A percentile compares a stretch with the other conserved stretches of the same genome.
Conservation (phyloP, 2,113 vertebrate species). For the Pelecanoides urinatrix region DNA sequence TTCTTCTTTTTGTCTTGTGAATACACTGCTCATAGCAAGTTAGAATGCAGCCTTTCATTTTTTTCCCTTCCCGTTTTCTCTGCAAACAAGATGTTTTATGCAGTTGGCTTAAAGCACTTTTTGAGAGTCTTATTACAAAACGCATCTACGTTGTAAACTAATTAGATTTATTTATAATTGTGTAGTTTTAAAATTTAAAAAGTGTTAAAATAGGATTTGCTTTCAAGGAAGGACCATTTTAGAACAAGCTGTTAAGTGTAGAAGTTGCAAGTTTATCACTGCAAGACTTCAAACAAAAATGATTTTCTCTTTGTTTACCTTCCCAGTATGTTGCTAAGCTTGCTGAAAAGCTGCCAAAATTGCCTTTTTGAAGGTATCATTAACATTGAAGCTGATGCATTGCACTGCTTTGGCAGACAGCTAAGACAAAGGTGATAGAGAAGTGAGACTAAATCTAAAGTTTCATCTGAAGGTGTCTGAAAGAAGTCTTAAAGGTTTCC, state of each 20-base stretch:
- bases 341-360: conserved; percentile 19
- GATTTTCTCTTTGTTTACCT: conserved; percentile 42
- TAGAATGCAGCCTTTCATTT: background rate
- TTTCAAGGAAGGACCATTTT: background rate
- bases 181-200: background rate
- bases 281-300: background rate
- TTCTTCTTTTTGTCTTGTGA: background rate
- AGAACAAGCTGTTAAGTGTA: background rate
- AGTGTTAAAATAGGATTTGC: background rate
- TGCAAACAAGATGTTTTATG: background rate
- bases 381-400: background rate
- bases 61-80: background rate
- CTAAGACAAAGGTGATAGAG: background rate
- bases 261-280: background rate
- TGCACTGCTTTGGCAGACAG: background rate
- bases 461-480: background rate
- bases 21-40: background rate
- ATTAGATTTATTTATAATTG: background rate
- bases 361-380: background rate
- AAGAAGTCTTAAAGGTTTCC: background rate
- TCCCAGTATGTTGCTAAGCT: background rate
- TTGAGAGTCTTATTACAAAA: background rate
- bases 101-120: background rate
- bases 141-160: background rate
- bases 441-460: background rate